These are phyloP conservation scores for Drosophila leontia DNA, from an alignment of 1,140 invertebrate species.

Conservation along the genomic window DNA sequence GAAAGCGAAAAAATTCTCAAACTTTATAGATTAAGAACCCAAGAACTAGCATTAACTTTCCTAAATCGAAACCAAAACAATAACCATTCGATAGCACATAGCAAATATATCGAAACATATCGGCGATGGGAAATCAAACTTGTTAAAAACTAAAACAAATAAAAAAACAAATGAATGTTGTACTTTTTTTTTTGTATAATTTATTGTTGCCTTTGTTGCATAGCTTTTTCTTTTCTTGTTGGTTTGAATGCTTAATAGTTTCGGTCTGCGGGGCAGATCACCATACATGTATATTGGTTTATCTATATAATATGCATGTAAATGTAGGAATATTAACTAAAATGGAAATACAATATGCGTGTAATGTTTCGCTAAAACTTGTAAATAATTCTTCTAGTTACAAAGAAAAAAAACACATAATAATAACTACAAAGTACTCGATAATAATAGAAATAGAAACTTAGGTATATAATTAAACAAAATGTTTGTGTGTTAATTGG, in stretches of 20 bases:
- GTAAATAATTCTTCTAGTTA: conserved; percentile 48
- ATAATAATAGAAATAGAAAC: conserved; percentile 32
- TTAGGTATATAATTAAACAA: conserved; percentile 46
- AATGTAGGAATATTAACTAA: conserved; percentile 52
- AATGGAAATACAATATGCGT: conserved; percentile 50
- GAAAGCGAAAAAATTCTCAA: background rate
- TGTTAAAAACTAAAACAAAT: conserved; percentile 3
- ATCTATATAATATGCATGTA: conserved; percentile 14
- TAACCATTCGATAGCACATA: background rate
- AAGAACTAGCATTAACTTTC: background rate
- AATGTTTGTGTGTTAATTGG: conserved; percentile 1
- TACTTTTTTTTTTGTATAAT: conserved; percentile 45
- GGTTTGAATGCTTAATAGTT: conserved; percentile 51
- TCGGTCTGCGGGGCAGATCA: conserved; percentile 28
- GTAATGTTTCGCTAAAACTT: conserved; percentile 35
- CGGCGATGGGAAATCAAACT: background rate
- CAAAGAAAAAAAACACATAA: conserved; percentile 22
- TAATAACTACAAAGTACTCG: conserved; percentile 23
- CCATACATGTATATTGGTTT: conserved; percentile 35
- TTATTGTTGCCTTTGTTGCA: conserved; percentile 50
- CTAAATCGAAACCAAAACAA: background rate
- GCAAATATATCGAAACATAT: background rate
- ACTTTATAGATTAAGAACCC: background rate
- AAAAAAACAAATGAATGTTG: conserved; percentile 20
- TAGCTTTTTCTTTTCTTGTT: conserved; percentile 47